Percentiles rank a stretch among this genome's conserved stretches.
These are phyloP conservation scores for Archaeoteleia sp. DNA, from an alignment of 2,888 invertebrate genomes.

Conservation along the genomic window DNA sequence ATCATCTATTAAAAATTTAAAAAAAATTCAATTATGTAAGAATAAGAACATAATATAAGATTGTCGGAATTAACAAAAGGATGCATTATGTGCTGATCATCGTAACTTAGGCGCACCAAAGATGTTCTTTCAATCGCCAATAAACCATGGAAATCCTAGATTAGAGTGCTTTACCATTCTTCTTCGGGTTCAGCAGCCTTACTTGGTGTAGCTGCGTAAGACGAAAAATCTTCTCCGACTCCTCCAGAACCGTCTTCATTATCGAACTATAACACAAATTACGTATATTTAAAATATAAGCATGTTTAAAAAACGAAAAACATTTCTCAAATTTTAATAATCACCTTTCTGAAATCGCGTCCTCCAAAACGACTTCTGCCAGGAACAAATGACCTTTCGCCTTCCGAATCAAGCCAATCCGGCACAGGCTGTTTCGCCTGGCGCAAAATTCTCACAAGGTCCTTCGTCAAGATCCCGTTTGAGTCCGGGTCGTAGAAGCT, in stretches of 20 bases:
- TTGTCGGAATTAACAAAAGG: too few relatives aligned
- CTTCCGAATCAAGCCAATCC: slow-evolving; percentile 76
- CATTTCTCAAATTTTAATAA: background rate
- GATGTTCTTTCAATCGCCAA: too few relatives aligned
- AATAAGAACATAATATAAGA: too few relatives aligned
- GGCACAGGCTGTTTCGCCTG: slow-evolving; percentile 89
- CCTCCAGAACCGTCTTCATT: background rate
- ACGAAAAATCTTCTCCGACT: background rate
- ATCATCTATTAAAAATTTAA: too few relatives aligned
- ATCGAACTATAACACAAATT: slow-evolving; percentile 1
- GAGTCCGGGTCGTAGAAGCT: slow-evolving; percentile 83
- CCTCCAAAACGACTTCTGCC: slow-evolving; percentile 80
- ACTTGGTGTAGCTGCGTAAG: too few relatives aligned
- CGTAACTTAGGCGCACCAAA: too few relatives aligned
- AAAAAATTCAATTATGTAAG: too few relatives aligned
- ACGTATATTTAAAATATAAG: background rate
- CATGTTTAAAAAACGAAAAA: too few relatives aligned
- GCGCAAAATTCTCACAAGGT: slow-evolving; percentile 83
- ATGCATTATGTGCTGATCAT: too few relatives aligned
- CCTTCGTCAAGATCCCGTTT: slow-evolving; percentile 79
- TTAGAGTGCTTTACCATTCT: slow-evolving; percentile 23
- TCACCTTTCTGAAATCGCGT: slow-evolving; percentile 81
- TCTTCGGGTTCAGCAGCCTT: slow-evolving; percentile 15
- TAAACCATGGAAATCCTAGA: too few relatives aligned
- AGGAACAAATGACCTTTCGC: slow-evolving; percentile 63